Conservation (phyloP, 2,113 vertebrate genomes). For the Neotoma lepida region DNA sequence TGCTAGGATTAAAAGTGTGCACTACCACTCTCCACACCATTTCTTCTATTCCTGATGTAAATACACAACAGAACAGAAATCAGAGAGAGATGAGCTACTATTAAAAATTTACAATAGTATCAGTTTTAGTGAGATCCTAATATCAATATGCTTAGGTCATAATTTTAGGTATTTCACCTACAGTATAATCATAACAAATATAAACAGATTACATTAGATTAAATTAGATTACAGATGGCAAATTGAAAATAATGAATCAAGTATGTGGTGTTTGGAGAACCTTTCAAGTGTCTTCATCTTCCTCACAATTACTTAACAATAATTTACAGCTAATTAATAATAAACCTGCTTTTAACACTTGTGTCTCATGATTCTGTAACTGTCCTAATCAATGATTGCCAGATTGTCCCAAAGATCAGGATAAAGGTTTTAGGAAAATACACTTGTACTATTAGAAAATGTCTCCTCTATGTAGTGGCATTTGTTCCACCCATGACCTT, state of each 20-base stretch:
- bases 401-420: slow-evolving; percentile 32
- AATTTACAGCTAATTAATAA: slow-evolving; percentile 58
- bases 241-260: slow-evolving; percentile 72
- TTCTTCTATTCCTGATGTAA: slow-evolving; percentile 32
- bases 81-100: slow-evolving; percentile 46
- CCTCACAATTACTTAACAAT: neutral
- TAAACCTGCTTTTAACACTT: slow-evolving; percentile 63
- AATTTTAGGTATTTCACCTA: slow-evolving; percentile 61
- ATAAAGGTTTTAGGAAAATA: slow-evolving; percentile 53
- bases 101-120: slow-evolving; percentile 61
- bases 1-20: neutral
- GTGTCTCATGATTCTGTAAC: slow-evolving; percentile 56
- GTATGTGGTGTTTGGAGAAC: slow-evolving; percentile 53
- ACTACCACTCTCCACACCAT: too few species aligned
- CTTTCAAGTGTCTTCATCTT: slow-evolving; percentile 53
- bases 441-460: neutral
- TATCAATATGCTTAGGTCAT: slow-evolving; percentile 5
- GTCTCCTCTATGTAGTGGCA: neutral
- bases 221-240: slow-evolving; percentile 66
- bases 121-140: slow-evolving; percentile 50
- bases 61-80: slow-evolving; percentile 61
- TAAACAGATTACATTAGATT: slow-evolving; percentile 58
- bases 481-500: too few species aligned
- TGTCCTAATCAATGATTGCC: slow-evolving; percentile 66
- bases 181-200: slow-evolving; percentile 68